Conservation (phyloP, 1,140 invertebrate species). For the Cyrtorhinus lividipennis region DNA sequence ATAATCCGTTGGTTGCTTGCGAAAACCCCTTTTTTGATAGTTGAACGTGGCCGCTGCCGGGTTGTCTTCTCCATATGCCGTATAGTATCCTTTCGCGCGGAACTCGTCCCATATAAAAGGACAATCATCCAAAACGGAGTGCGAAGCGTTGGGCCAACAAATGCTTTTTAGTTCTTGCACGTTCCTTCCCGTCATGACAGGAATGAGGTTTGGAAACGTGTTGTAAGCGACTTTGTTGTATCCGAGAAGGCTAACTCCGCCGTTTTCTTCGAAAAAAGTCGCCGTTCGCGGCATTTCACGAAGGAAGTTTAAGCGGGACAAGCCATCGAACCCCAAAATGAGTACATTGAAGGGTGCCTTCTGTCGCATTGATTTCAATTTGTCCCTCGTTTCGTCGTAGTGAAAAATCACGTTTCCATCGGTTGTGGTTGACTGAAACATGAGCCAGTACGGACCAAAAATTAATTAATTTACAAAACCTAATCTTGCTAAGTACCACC, state of each 20-base stretch:
- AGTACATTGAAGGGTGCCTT: constrained; percentile 36
- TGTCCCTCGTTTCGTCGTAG: no score
- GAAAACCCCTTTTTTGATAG: constrained; percentile 40
- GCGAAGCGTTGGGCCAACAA: constrained; percentile 25
- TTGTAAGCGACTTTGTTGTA: constrained; percentile 34
- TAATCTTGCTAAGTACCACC: no score
- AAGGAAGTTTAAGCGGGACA: constrained; percentile 41
- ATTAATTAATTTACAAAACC: no score
- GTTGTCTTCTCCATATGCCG: constrained; percentile 40
- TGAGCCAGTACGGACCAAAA: no score
- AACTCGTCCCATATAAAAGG: constrained; percentile 42
- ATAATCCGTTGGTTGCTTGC: constrained; percentile 39
- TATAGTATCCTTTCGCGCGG: constrained; percentile 35
- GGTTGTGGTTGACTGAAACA: no score
- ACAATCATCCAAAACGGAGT: constrained; percentile 40
- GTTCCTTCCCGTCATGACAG: constrained; percentile 34
- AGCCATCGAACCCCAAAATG: constrained; percentile 53
- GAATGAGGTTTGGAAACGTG: constrained; percentile 33
- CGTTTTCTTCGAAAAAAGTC: constrained; percentile 31
- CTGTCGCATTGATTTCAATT: neutral
- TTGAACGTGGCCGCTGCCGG: constrained; percentile 40
- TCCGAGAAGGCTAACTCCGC: constrained; percentile 31
- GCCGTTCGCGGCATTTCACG: constrained; percentile 38
- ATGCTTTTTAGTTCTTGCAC: constrained; percentile 25
- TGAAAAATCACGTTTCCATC: no score